phyloP scores from a whole-genome alignment of 2,797 vertebrate genomes.

The Anas capensis region DNA sequence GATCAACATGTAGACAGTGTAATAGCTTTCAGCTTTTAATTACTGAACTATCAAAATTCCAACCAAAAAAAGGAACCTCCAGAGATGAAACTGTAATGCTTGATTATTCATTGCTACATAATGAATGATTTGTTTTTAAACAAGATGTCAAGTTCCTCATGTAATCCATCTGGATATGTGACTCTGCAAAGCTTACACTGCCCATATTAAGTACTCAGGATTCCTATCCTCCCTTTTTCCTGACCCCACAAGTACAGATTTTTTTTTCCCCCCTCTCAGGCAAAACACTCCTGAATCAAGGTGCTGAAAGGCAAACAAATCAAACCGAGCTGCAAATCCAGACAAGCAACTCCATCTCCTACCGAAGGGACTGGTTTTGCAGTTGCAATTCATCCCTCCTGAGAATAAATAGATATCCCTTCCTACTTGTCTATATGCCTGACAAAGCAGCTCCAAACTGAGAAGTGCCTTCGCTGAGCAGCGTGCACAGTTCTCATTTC shows the following conservation, averaged over 20 bases:
- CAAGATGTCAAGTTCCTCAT: constrained; percentile 76
- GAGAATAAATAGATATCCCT: not conserved
- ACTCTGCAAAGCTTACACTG: constrained; percentile 53
- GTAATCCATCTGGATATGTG: constrained; percentile 77
- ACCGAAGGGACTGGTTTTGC: not conserved
- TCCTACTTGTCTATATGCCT: fast-evolving
- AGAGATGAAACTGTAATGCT: constrained; percentile 76
- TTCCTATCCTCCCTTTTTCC: constrained; percentile 7
- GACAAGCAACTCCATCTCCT: not conserved
- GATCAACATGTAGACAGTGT: constrained; percentile 75
- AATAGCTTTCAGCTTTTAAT: constrained; percentile 80
- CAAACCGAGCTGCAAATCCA: fast-evolving
- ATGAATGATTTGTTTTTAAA: constrained; percentile 81
- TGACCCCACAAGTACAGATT: not conserved
- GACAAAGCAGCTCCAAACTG: fast-evolving
- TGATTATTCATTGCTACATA: constrained; percentile 80
- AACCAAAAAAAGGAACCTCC: constrained; percentile 77
- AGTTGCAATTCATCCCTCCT: not conserved
- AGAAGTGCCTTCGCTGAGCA: fast-evolving
- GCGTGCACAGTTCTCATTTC: fast-evolving
- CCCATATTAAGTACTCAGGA: constrained; percentile 65
- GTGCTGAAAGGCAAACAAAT: not conserved
- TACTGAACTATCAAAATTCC: constrained; percentile 79
- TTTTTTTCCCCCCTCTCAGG: not conserved
- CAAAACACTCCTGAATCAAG: fast-evolving